Evolutionary conservation across 2,113 vertebrate species (phyloP), one percentile per base, ranked within the genome.

Genomic region (Passer domesticus): DNA sequence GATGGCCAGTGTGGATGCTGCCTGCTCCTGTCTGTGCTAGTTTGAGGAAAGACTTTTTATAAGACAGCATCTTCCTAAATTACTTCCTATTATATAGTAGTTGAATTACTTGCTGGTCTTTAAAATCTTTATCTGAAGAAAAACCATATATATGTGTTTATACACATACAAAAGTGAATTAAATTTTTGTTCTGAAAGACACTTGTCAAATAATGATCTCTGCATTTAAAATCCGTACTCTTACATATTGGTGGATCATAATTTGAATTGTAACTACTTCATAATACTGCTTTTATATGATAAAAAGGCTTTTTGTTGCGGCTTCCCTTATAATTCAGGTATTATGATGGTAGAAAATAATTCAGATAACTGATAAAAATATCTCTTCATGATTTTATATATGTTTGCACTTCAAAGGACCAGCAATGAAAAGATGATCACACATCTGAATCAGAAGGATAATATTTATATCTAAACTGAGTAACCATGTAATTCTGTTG

Each of bases 381-480:
- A 87, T 41, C 27, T 79, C 49, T 66, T 73, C 16, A 13, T n/a
- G 58, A 89, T 91, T 91, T 95, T 79, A 64, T 88, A 46, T 79
- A 69, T 72, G 33, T 73, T 94, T 93, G 63, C 52, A 60, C 75
- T 91, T 92, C 58, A 88, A 55, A 90, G 72, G 50, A 90, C 39
- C 39, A 67, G 82, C 50, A 82, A 31, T n/a, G 64, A 87, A 87
- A 81, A 90, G 75, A 85, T 66, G 80, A 94, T 86, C 70, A 58
- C 64, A 55, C 50, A 77, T 79, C 87, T 91, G 92, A 95, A 94
- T 95, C 75, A 91, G 84, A 88, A 96, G 59, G 60, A 41, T 92
- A 94, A 89, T 95, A 91, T 94, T 95, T 95, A 77, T 91, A 85
- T 80, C 67, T 91, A 80, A 77, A 90, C 43, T 74, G 75, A 67